phyloP scores from a whole-genome alignment of 2,888 invertebrate genomes.

The Rhamnusium bicolor region DNA sequence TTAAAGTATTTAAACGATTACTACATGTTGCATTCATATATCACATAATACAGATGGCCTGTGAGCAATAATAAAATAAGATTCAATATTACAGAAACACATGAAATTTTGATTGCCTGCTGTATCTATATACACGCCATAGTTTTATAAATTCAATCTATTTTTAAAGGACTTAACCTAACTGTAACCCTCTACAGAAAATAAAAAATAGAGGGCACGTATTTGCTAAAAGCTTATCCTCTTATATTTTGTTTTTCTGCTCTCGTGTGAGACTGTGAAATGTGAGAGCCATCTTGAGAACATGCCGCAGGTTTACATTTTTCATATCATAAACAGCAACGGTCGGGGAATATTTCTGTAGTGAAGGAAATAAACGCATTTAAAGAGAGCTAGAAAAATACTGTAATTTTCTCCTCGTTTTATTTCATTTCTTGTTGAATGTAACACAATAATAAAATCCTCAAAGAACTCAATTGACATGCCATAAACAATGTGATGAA shows the following conservation, averaged over 20 bases:
- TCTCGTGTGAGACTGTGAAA: slow-evolving; percentile 39
- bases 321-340: slow-evolving; percentile 3
- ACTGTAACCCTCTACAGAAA: neutral
- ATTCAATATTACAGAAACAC: no score
- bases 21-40: no score
- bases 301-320: slow-evolving; percentile 24
- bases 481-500: neutral
- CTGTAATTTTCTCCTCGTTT: neutral
- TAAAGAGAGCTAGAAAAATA: neutral
- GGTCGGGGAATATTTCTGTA: neutral
- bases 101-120: no score
- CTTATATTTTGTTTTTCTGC: slow-evolving; percentile 46
- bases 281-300: slow-evolving; percentile 37
- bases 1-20: no score
- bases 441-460: neutral
- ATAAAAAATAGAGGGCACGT: slow-evolving; percentile 45
- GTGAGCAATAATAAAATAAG: no score
- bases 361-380: neutral
- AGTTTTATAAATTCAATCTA: neutral
- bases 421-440: neutral
- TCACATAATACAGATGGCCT: no score
- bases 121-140: neutral
- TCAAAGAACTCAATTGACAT: neutral
- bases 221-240: slow-evolving; percentile 51
- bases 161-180: neutral